Evolutionary conservation across 2,113 vertebrate species (phyloP).

Genomic region (Pseudorhombus dupliciocellatus): DNA sequence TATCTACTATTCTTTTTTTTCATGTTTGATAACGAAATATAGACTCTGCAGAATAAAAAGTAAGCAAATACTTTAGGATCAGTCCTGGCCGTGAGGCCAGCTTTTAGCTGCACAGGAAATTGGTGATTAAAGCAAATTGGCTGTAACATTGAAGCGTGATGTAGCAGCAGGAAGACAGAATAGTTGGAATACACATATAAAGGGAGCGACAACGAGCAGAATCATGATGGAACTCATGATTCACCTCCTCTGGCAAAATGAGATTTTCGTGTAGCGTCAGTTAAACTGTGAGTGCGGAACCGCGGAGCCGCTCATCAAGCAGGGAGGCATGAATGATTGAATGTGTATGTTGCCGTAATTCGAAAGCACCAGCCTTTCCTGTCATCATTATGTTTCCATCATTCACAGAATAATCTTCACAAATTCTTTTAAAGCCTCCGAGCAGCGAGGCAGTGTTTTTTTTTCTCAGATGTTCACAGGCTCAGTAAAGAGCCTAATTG

Average conservation of each 20-base stretch:
- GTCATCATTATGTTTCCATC: constrained; percentile 24
- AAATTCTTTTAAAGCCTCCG: constrained; percentile 21
- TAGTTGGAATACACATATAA: neutral
- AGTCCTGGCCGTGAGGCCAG: neutral
- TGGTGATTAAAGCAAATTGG: neutral
- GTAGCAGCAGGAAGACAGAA: too few species aligned
- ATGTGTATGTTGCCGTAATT: constrained; percentile 15
- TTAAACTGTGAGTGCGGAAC: neutral
- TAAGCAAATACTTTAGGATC: neutral
- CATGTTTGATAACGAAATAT: neutral
- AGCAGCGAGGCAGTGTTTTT: neutral
- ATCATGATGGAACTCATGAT: neutral
- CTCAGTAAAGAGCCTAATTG: constrained; percentile 39
- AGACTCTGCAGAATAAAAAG: neutral
- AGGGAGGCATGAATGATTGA: constrained; percentile 1
- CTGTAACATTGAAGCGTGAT: neutral
- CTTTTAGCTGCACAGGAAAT: neutral
- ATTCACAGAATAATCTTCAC: constrained; percentile 20
- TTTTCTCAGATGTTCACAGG: constrained; percentile 3
- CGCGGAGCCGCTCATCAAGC: neutral
- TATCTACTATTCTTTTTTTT: neutral
- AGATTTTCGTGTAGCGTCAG: neutral
- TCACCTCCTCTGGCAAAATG: constrained; percentile 11
- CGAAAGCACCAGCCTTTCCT: neutral
- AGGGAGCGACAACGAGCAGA: neutral